Evolutionary conservation across 1,140 invertebrate species (phyloP).

Genomic region (Zaprionus vittiger): DNA sequence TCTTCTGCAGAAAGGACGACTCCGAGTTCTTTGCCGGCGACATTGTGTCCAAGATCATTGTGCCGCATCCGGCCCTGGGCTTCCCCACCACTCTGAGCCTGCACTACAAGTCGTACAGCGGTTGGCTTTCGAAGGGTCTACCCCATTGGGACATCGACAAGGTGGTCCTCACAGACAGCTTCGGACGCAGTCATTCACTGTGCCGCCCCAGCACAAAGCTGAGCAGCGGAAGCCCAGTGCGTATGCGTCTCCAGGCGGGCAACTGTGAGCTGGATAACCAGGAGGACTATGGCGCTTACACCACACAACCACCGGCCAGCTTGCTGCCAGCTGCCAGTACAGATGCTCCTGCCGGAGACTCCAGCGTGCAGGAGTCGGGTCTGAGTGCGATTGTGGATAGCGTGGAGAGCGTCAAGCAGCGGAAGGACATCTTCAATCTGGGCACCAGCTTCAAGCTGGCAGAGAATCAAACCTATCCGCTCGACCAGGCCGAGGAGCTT

Average conservation of each 20-base stretch:
- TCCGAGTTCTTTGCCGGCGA: constrained; percentile 90
- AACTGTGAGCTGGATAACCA: constrained; percentile 88
- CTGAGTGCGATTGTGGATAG: constrained; percentile 60
- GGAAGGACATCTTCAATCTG: constrained; percentile 79
- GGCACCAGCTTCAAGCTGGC: constrained; percentile 78
- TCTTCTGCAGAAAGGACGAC: constrained; percentile 89
- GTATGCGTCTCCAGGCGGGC: constrained; percentile 90
- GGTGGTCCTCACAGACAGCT: constrained; percentile 93
- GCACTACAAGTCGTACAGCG: constrained; percentile 94
- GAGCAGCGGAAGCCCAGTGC: constrained; percentile 89
- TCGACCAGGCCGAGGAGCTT: constrained; percentile 77
- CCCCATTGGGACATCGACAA: constrained; percentile 92
- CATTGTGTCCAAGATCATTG: constrained; percentile 91
- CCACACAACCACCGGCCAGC: constrained; percentile 49
- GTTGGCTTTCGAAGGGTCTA: constrained; percentile 95
- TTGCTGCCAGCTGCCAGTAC: constrained; percentile 14
- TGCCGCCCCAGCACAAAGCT: constrained; percentile 91
- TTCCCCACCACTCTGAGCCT: constrained; percentile 90
- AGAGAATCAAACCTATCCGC: constrained; percentile 67
- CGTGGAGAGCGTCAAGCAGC: constrained; percentile 72
- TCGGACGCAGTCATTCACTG: constrained; percentile 91
- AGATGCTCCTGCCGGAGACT: constrained; percentile 54
- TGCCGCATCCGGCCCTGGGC: constrained; percentile 93
- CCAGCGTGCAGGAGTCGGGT: constrained; percentile 69
- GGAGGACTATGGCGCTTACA: constrained; percentile 76